Evolutionary conservation across 2,797 vertebrate genomes (phyloP).

Genomic region (Enoplosus armatus): DNA sequence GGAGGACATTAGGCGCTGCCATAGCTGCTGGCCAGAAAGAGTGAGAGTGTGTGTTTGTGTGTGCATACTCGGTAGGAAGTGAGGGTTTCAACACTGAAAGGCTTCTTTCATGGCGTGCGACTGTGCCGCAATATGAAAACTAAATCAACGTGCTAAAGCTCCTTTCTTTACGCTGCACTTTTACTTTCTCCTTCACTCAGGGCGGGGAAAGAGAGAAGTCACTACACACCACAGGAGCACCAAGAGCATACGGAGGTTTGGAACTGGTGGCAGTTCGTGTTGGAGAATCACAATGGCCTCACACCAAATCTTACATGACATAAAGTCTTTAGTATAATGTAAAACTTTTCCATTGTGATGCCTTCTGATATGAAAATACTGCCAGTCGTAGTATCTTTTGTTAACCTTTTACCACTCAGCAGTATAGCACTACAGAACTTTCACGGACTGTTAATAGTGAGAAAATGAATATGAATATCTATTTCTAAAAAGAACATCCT

Average conservation of each 20-base stretch:
- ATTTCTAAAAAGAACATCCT: not conserved
- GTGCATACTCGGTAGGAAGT: constrained; percentile 14
- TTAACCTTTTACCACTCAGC: not conserved
- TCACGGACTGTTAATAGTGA: not conserved
- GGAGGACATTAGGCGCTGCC: constrained; percentile 58
- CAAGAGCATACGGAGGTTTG: not conserved
- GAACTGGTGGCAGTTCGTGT: not conserved
- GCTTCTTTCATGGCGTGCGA: constrained; percentile 10
- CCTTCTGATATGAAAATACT: not conserved
- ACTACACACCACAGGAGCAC: constrained; percentile 2
- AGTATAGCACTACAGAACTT: not conserved
- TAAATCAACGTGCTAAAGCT: constrained; percentile 45
- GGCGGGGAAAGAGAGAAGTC: constrained; percentile 13
- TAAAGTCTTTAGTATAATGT: not conserved
- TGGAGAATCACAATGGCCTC: not conserved
- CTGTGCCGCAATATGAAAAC: constrained; percentile 41
- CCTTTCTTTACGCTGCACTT: not conserved
- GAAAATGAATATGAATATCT: not conserved
- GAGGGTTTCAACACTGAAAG: constrained; percentile 16
- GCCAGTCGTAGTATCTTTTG: not conserved
- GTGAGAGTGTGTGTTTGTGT: not conserved
- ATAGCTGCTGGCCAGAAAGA: constrained; percentile 29
- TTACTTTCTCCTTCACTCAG: constrained; percentile 39
- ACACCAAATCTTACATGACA: not conserved
- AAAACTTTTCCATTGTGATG: not conserved